Evolutionary conservation across 2,888 invertebrate species (phyloP).

Genomic region (Phorcus lineatus): DNA sequence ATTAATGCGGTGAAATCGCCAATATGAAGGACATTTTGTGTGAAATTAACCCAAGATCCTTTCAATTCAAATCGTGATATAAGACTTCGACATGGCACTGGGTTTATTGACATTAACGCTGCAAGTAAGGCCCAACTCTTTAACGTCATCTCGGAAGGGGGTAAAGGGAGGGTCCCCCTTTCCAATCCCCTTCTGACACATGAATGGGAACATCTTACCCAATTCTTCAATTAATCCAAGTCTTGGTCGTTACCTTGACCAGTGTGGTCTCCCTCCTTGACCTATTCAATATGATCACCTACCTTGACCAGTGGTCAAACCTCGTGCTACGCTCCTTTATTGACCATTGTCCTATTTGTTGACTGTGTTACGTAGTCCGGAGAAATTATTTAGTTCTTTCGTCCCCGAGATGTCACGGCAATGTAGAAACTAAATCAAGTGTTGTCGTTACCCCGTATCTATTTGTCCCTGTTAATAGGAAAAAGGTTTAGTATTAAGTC

Average conservation of each 20-base stretch:
- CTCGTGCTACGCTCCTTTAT: neutral
- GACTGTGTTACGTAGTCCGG: neutral
- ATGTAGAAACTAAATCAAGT: neutral
- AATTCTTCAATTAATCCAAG: constrained; percentile 16
- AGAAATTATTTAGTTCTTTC: neutral
- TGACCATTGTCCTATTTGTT: neutral
- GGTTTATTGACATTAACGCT: neutral
- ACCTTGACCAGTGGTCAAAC: neutral
- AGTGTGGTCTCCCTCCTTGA: too few species aligned
- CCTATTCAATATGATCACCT: neutral
- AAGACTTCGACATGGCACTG: neutral
- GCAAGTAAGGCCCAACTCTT: neutral
- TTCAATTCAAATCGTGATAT: neutral
- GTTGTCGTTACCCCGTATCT: neutral
- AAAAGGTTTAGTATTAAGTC: neutral
- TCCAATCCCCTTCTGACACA: neutral
- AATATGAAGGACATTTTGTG: constrained; percentile 3
- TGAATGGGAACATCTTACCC: neutral
- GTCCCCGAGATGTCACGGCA: neutral
- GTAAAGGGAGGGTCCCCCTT: neutral
- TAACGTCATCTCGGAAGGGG: neutral
- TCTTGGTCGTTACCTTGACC: neutral
- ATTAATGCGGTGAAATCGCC: constrained; percentile 7
- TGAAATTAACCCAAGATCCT: constrained; percentile 20
- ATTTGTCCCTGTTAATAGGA: neutral